These are phyloP conservation scores for Priapulus caudatus DNA, from an alignment of 2,888 invertebrate genomes.

Conservation along the genomic window DNA sequence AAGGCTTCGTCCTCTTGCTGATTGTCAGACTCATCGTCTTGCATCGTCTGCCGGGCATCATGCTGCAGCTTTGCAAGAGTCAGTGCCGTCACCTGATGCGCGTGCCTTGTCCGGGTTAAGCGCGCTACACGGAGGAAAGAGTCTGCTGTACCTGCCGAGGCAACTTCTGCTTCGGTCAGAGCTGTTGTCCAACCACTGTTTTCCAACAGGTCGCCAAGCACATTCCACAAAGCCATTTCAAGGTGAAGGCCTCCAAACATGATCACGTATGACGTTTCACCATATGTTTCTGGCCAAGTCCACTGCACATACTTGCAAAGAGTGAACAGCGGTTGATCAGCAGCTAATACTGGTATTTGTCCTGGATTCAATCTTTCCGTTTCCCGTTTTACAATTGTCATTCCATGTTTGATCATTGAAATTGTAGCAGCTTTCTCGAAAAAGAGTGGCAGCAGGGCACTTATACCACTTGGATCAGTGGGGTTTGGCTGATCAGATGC, in stretches of 20 bases:
- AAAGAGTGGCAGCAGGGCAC: conserved; percentile 24
- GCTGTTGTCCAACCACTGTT: conserved; percentile 25
- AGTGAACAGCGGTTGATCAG: conserved; percentile 27
- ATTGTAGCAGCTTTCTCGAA: conserved; percentile 19
- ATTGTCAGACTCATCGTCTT: too few relatives aligned
- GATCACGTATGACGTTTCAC: conserved; percentile 24
- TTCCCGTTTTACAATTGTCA: conserved; percentile 16
- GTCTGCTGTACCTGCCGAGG: conserved; percentile 24
- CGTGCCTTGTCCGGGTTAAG: too few relatives aligned
- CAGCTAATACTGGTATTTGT: conserved; percentile 24
- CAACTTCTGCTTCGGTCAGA: conserved; percentile 22
- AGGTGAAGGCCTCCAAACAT: conserved; percentile 30
- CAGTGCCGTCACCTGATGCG: too few relatives aligned
- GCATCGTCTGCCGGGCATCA: too few relatives aligned
- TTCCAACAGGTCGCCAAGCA: conserved; percentile 22
- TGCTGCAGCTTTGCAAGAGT: too few relatives aligned
- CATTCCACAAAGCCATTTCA: conserved; percentile 26
- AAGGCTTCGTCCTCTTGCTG: too few relatives aligned
- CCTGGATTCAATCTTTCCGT: conserved; percentile 22
- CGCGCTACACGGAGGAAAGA: too few relatives aligned
- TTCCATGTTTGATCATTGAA: conserved; percentile 23
- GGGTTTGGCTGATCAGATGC: too few relatives aligned
- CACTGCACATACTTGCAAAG: conserved; percentile 28
- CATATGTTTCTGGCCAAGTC: conserved; percentile 25
- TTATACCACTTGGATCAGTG: too few relatives aligned